Evolutionary conservation across 2,113 vertebrate species (phyloP), one percentile per base, ranked within the genome.

Genomic region (Chrysemys picta): DNA sequence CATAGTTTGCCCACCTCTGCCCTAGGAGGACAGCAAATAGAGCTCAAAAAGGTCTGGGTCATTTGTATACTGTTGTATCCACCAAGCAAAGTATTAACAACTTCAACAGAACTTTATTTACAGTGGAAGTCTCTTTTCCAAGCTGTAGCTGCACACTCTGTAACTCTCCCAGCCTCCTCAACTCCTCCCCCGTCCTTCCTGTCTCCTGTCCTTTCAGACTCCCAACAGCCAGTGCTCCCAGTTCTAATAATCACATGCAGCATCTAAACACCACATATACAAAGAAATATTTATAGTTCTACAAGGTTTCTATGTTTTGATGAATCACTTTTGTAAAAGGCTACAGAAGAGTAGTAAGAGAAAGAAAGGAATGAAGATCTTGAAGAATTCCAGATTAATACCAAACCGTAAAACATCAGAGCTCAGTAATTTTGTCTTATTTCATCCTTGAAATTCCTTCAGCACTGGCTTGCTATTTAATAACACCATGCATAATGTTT

Each of bases 401-500:
- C 52, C 76, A 29, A 93, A 35, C 47, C 49, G 52, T 4, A 50
- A 96, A 93, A 53, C 8, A 0, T 0, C 57, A 85, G 57, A 95
- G 25, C 31, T 2, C 38, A 86, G 29, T 11, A 22, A 75, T 47
- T 78, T 72, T 89, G 88, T 91, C 54, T 65, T 76, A 90, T 91
- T 95, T 92, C 24, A 65, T 91, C 47, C 75, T n/a, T 76, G 17
- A 90, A 75, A 90, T 80, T 95, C 59, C 59, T 92, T 87, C 75
- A 91, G 38, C 31, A 83, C 88, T 85, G 75, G 21, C 57, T 96
- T 93, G 87, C 75, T 47, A 89, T 87, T 97, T 94, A 93, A 81
- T 85, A 93, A 91, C 52, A 95, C 65, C 75, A 95, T 25, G 92
- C 91, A 94, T 92, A 90, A 85, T 50, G 59, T 56, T 85, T 95